These are phyloP conservation scores for Sebastes matsubarae DNA, from an alignment of 2,797 vertebrate genomes.

Conservation along the genomic window DNA sequence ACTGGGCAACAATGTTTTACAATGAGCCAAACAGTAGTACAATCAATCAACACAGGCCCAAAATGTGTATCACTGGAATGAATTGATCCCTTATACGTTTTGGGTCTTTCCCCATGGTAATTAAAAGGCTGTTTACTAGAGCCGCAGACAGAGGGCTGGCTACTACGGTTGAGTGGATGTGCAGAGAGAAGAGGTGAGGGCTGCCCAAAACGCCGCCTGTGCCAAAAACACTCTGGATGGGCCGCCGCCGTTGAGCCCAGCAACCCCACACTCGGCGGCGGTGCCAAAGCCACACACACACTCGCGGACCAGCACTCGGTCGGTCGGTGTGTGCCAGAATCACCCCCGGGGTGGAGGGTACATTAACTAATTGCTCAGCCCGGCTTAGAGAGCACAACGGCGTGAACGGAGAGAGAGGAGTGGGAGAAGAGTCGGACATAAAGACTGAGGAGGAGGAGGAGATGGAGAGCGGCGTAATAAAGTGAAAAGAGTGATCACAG, in stretches of 20 bases:
- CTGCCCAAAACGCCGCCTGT: slow-evolving; percentile 46
- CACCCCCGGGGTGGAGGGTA: slow-evolving; percentile 68
- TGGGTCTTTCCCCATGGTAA: slow-evolving; percentile 41
- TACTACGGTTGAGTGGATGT: slow-evolving; percentile 49
- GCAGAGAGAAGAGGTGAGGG: slow-evolving; percentile 37
- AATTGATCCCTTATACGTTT: slow-evolving; percentile 38
- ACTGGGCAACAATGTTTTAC: neutral
- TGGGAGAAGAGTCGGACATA: slow-evolving; percentile 19
- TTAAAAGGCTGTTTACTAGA: slow-evolving; percentile 66
- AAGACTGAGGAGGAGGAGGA: slow-evolving; percentile 22
- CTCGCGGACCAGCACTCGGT: slow-evolving; percentile 30
- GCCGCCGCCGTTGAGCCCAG: slow-evolving; percentile 39
- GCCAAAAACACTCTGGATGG: slow-evolving; percentile 67
- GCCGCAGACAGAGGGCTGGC: slow-evolving; percentile 41
- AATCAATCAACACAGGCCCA: slow-evolving; percentile 3
- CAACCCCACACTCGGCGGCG: slow-evolving; percentile 31
- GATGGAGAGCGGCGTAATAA: slow-evolving; percentile 28
- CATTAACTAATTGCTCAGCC: slow-evolving; percentile 79
- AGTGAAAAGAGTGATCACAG: slow-evolving; percentile 48
- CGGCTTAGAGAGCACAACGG: slow-evolving; percentile 64
- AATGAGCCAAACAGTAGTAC: neutral
- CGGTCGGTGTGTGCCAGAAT: slow-evolving; percentile 56
- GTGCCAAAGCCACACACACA: slow-evolving; percentile 56
- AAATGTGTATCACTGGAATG: slow-evolving; percentile 15
- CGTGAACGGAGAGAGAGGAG: slow-evolving; percentile 24